Evolutionary conservation across 23 tunicate genomes (phyloP).

Genomic region (Halocynthia aurantium): DNA sequence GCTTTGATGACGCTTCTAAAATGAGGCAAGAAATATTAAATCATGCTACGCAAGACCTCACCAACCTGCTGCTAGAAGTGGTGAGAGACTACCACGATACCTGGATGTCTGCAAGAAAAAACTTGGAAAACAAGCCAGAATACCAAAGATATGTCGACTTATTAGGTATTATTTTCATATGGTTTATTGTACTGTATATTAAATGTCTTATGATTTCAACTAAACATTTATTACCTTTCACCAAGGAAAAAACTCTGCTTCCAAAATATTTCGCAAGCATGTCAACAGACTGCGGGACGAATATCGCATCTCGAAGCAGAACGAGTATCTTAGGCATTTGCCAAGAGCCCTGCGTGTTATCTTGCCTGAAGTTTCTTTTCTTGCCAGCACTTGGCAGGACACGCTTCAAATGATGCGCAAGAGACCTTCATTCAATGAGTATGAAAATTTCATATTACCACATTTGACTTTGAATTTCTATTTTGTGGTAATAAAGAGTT

Average conservation of each 20-base stretch:
- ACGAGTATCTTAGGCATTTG: slow-evolving; percentile 46
- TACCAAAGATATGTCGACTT: slow-evolving; percentile 58
- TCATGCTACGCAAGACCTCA: slow-evolving; percentile 69
- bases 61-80: slow-evolving; percentile 25
- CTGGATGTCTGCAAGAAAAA: slow-evolving; percentile 60
- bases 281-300: slow-evolving; percentile 60
- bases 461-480: not conserved
- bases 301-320: slow-evolving; percentile 45
- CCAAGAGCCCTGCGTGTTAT: slow-evolving; percentile 57
- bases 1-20: slow-evolving; percentile 66
- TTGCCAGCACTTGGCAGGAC: slow-evolving; percentile 68
- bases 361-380: slow-evolving; percentile 38
- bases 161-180: slow-evolving; percentile 39
- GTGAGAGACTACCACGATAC: slow-evolving; percentile 57
- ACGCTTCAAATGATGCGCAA: slow-evolving; percentile 36
- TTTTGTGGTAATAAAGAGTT: not conserved
- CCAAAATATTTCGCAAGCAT: slow-evolving; percentile 85
- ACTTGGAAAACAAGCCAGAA: slow-evolving; percentile 37
- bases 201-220: not conserved
- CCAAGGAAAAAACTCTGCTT: slow-evolving; percentile 84
- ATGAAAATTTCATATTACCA: not conserved
- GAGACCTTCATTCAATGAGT: slow-evolving; percentile 41
- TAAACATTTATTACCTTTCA: not conserved
- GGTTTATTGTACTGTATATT: not conserved
- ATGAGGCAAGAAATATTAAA: slow-evolving; percentile 48